Base-by-base conservation (phyloP, 2,113 vertebrate species). In the Numenius arquata region DNA sequence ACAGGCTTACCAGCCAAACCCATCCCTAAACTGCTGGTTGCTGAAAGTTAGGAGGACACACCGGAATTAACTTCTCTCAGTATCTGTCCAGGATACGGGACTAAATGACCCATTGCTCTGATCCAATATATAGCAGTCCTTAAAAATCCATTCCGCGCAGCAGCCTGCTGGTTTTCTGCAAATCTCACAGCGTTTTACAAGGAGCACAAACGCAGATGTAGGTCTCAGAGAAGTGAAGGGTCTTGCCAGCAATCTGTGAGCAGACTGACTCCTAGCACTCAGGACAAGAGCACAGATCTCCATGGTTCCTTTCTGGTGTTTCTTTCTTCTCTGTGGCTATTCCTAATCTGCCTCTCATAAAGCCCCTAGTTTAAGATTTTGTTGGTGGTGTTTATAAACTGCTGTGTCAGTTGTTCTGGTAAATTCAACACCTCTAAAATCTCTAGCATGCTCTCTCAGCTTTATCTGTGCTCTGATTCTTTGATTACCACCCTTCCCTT, bases 41-140 rank as follows among this genome's bases (percentile, higher is more conserved):
- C 50, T 56, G 59, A 29, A 59, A 85, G 23, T 50, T 48, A 76
- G n/a, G 21, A 84, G 48, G n/a, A 30, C 20, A 45, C 17, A 61
- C 16, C 27, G 30, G 29, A 48, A 53, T 8, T 52, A 81, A 55
- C 10, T 55, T 81, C 62, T 85, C 27, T 61, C 17, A 12, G 12
- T 21, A 45, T 32, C 50, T 81, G 16, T 38, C 63, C 56, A 48
- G 23, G 19, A 53, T 30, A 23, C 45, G n/a, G 63, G 63, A 55
- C 10, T 59, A 85, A 75, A 65, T 8, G n/a, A 72, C 45, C 12
- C 22, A 23, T 59, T 74, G 62, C 34, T 41, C 79, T 59, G 45
- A 75, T 23, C 40, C 10, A 26, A 3, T 12, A 3, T 11, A n/a
- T 0, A 1, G 9, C 25, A 47, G 38, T 34, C 21, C 30, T 47